Base-by-base conservation (phyloP, 2,797 vertebrate species). In the Crenichthys baileyi region DNA sequence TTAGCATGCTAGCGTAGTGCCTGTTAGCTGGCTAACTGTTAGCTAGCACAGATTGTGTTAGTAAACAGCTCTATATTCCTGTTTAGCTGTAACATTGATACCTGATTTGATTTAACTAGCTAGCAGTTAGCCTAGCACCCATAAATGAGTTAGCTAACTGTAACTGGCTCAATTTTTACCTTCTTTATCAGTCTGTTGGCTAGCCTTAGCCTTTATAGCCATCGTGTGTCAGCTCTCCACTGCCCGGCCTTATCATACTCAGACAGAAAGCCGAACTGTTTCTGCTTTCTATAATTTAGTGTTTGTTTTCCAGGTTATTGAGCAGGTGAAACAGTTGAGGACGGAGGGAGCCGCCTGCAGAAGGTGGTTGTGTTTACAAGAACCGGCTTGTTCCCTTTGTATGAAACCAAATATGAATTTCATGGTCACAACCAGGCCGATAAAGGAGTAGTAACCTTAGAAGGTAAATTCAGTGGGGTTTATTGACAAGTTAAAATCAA, bases 191-290 rank as follows among this genome's bases (percentile, higher is more conserved):
- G 88, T 85, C 74, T 84, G 82, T 73, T 78, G 75, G 85, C 83
- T 87, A 91, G 80, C 83, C 63, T 87, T 89, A 92, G 91, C 88
- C 88, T 75, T 77, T 76, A 87, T 87, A 91, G 88, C 89, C 86
- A 87, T 92, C 91, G 85, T 80, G 67, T 86, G 75, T 88, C 87
- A 92, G 91, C 91, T 82, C 79, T 89, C 80, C 85, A 90, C 92
- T 91, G 89, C 90, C 88, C 51, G 67, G 88, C 91, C 92, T 94
- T 93, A 90, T 5, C 0, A 85, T 89, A 76, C 72, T 83, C 83
- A 90, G 73, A 83, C 70, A 65, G 76, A 85, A 84, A 31, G 50
- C 75, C 26, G 0, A 67, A 65, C 44, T 50, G n/a, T 70, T 78
- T 58, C 75, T 53, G 60, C 44, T 65, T 67, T 68, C 15, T 78